Percentiles rank a stretch among this genome's conserved stretches.
Conservation (phyloP, 92 coral and sea anemone genomes). For the Bergia sp. region DNA sequence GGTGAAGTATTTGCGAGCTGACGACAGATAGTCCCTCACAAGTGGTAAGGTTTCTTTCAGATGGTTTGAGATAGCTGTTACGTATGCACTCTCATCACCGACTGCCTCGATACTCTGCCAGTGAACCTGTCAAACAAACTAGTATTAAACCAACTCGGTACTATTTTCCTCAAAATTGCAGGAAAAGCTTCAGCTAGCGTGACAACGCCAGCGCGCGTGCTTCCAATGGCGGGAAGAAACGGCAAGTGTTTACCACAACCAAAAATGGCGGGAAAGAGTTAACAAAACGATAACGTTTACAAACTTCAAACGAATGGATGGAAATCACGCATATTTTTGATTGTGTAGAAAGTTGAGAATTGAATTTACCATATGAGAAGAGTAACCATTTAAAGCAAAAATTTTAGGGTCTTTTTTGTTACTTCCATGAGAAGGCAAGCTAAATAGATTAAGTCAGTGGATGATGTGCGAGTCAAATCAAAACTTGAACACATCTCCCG, state of each 20-base stretch:
- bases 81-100: constrained; percentile 96
- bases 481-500: too few relatives aligned
- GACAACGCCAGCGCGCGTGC: not conserved
- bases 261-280: not conserved
- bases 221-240: not conserved
- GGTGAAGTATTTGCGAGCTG: constrained; percentile 97
- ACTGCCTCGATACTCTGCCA: constrained; percentile 99
- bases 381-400: too few relatives aligned
- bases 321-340: too few relatives aligned
- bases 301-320: too few relatives aligned
- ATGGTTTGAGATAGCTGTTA: constrained; percentile 95
- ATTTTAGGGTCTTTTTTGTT: too few relatives aligned
- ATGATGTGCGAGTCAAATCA: too few relatives aligned
- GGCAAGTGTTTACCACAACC: not conserved
- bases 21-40: constrained; percentile 89
- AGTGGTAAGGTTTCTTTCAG: constrained; percentile 89
- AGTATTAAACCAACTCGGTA: not conserved
- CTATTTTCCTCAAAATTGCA: not conserved
- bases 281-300: too few relatives aligned
- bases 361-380: too few relatives aligned
- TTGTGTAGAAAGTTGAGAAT: too few relatives aligned
- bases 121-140: constrained; percentile 72
- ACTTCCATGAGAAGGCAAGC: too few relatives aligned
- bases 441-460: too few relatives aligned
- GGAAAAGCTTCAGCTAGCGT: not conserved